Evolutionary conservation across 2,888 invertebrate species (phyloP).

Genomic region (Troilus luridus): DNA sequence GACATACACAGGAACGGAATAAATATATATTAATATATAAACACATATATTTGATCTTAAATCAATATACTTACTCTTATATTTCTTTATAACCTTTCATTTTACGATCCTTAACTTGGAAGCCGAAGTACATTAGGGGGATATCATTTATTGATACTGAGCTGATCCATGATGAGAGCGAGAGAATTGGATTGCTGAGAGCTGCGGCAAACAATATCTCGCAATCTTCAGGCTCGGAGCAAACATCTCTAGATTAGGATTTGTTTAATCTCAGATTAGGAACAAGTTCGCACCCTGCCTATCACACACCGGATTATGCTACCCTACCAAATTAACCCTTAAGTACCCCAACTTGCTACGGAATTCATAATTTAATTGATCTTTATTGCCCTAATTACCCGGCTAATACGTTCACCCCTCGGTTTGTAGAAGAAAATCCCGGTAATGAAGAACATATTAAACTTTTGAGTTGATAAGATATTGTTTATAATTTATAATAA

Average conservation of each 20-base stretch:
- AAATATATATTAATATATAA: too few relatives aligned
- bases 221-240: not conserved
- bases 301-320: not conserved
- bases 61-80: too few relatives aligned
- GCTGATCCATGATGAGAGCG: too few relatives aligned
- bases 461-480: not conserved
- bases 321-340: not conserved
- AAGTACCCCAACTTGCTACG: not conserved
- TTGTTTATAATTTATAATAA: too few relatives aligned
- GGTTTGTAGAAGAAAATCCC: not conserved
- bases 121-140: too few relatives aligned
- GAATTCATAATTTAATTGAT: constrained; percentile 7
- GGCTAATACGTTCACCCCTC: not conserved
- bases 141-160: too few relatives aligned
- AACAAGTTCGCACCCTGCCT: not conserved
- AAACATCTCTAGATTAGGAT: constrained; percentile 30
- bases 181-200: not conserved
- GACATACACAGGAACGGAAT: too few relatives aligned
- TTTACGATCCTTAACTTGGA: too few relatives aligned
- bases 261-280: constrained; percentile 27
- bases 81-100: too few relatives aligned
- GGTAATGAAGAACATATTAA: not conserved
- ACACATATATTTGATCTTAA: too few relatives aligned
- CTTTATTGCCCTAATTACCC: not conserved
- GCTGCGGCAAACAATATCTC: constrained; percentile 2